A percentile compares a stretch with the other conserved stretches of the same genome.
Evolutionary conservation across 2,113 vertebrate species (phyloP).

Genomic region (Syngnathus scovelli): DNA sequence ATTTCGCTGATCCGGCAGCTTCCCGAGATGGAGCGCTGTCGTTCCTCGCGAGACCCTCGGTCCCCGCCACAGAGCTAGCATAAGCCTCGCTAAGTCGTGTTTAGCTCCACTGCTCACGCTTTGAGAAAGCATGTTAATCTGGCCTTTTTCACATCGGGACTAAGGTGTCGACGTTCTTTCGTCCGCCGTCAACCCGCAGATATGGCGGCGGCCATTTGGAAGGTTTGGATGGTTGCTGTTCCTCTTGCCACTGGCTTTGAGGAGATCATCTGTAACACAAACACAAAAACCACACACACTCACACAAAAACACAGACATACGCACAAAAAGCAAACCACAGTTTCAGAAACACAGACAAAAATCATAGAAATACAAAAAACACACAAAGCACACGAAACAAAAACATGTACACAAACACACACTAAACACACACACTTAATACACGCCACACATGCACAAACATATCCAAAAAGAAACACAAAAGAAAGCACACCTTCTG

Average conservation of each 20-base stretch:
- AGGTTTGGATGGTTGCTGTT: slow-evolving; percentile 54
- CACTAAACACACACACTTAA: not conserved
- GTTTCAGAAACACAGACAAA: not conserved
- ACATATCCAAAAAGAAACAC: not conserved
- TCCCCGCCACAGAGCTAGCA: slow-evolving; percentile 57
- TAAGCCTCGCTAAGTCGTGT: slow-evolving; percentile 68
- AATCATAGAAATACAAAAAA: not conserved
- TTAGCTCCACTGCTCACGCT: slow-evolving; percentile 62
- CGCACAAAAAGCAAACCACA: not conserved
- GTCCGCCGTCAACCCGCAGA: slow-evolving; percentile 62
- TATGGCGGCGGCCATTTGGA: slow-evolving; percentile 45
- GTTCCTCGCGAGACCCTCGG: slow-evolving; percentile 60
- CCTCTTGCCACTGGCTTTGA: slow-evolving; percentile 8
- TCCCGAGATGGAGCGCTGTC: slow-evolving; percentile 59
- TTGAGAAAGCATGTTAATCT: slow-evolving; percentile 69
- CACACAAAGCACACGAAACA: not conserved
- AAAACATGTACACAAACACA: not conserved
- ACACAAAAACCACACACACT: not conserved
- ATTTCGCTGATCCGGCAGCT: slow-evolving; percentile 57
- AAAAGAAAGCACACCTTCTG: not conserved
- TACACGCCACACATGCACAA: not conserved
- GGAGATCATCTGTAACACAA: not conserved
- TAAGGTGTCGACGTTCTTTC: slow-evolving; percentile 51
- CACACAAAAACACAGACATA: not conserved
- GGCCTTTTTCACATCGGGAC: slow-evolving; percentile 52